These are phyloP conservation scores for Pristiophorus japonicus DNA, from an alignment of 2,113 vertebrate genomes.

Conservation along the genomic window DNA sequence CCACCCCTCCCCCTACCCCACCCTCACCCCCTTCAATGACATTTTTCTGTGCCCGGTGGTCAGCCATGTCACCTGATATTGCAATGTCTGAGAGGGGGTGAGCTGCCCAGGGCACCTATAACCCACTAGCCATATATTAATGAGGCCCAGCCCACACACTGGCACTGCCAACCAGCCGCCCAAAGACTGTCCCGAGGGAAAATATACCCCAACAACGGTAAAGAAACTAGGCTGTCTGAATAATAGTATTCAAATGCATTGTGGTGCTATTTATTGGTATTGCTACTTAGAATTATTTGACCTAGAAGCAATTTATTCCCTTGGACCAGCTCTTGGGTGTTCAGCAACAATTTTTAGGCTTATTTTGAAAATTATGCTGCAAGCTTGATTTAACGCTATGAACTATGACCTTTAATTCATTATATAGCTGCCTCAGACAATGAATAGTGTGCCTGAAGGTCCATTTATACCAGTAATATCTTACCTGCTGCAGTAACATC, in stretches of 20 bases:
- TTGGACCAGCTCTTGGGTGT: neutral
- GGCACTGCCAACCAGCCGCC: neutral
- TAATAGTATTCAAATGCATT: neutral
- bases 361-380: neutral
- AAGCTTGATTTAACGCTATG: neutral
- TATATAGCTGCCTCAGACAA: neutral
- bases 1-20: no score
- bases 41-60: neutral
- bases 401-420: constrained; percentile 12
- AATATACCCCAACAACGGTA: neutral
- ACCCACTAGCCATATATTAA: neutral
- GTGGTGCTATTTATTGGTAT: neutral
- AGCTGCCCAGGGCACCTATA: neutral
- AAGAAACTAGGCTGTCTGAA: neutral
- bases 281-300: neutral
- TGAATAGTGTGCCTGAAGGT: neutral
- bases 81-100: neutral
- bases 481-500: neutral
- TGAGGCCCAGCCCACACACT: neutral
- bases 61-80: neutral
- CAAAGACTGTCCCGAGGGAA: neutral
- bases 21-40: neutral
- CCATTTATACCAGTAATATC: neutral
- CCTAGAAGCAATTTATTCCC: neutral
- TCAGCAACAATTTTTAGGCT: neutral